These are phyloP conservation scores for Pimephales promelas DNA, from an alignment of 2,113 vertebrate species.

Conservation along the genomic window DNA sequence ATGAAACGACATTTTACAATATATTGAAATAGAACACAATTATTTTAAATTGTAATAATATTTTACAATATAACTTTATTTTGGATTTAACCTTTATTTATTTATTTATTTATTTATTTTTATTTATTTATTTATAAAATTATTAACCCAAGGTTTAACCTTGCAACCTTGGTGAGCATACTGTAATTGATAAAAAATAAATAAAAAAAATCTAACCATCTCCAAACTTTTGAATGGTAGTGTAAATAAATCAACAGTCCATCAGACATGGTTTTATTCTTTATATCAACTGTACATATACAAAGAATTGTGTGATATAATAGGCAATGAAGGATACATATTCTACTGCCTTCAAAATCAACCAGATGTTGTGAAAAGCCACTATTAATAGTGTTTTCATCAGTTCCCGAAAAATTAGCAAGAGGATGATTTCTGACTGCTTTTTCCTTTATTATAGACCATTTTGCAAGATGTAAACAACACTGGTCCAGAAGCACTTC, in stretches of 20 bases:
- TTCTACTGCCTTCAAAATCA: background rate
- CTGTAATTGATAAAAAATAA: background rate
- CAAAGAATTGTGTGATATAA: background rate
- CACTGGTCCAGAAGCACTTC: too few species aligned
- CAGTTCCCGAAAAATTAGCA: background rate
- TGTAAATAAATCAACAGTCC: background rate
- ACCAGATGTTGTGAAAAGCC: background rate
- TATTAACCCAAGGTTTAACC: too few species aligned
- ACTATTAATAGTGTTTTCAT: background rate
- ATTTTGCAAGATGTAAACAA: too few species aligned
- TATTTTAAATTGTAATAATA: background rate
- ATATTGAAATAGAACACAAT: background rate
- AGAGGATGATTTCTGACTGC: background rate
- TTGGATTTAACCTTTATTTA: background rate
- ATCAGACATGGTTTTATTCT: background rate
- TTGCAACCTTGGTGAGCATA: background rate
- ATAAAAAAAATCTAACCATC: background rate
- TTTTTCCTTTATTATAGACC: too few species aligned
- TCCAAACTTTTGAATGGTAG: background rate
- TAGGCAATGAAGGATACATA: background rate
- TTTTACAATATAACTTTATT: background rate
- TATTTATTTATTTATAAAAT: too few species aligned
- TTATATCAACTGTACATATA: background rate
- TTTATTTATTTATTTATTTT: too few species aligned
- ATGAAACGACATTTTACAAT: background rate